Evolutionary conservation across 2,888 invertebrate species (phyloP).

Genomic region (Scotopteryx bipunctaria): DNA sequence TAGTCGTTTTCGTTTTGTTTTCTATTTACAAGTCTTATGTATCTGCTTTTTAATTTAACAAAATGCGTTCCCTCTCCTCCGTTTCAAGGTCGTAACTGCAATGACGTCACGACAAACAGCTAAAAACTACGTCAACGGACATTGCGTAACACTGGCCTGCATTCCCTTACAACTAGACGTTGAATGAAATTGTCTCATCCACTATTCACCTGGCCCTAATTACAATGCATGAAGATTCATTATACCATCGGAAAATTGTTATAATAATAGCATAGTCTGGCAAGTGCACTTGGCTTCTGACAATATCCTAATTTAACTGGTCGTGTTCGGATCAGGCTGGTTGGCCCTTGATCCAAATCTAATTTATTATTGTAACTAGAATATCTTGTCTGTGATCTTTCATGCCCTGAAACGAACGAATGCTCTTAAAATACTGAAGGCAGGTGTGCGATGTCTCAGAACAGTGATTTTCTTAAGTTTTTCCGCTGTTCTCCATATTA

Average conservation of each 20-base stretch:
- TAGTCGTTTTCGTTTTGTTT: no score
- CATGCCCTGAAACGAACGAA: not conserved
- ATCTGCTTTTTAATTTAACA: no score
- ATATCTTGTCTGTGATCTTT: conserved; percentile 41
- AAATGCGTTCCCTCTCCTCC: not conserved
- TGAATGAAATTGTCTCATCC: conserved; percentile 41
- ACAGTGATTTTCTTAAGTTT: no score
- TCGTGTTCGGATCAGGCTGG: conserved; percentile 54
- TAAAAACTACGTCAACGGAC: conserved; percentile 40
- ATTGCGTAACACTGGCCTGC: conserved; percentile 54
- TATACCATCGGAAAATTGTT: conserved; percentile 43
- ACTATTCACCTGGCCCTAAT: conserved; percentile 26
- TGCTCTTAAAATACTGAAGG: not conserved
- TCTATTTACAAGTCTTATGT: no score
- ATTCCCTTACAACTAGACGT: conserved; percentile 40
- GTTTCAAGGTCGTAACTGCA: conserved; percentile 25
- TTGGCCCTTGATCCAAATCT: conserved; percentile 73
- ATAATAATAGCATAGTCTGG: conserved; percentile 72
- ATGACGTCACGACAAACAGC: conserved; percentile 37
- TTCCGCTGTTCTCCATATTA: no score
- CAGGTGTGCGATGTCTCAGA: no score
- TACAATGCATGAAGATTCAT: conserved; percentile 46
- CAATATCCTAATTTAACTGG: conserved; percentile 70
- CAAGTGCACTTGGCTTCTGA: conserved; percentile 73
- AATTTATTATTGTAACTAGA: conserved; percentile 46